A percentile compares a stretch with the other conserved stretches of the same genome.
These are phyloP conservation scores for Heliconius aoede DNA, from an alignment of 2,888 invertebrate species.

Conservation along the genomic window DNA sequence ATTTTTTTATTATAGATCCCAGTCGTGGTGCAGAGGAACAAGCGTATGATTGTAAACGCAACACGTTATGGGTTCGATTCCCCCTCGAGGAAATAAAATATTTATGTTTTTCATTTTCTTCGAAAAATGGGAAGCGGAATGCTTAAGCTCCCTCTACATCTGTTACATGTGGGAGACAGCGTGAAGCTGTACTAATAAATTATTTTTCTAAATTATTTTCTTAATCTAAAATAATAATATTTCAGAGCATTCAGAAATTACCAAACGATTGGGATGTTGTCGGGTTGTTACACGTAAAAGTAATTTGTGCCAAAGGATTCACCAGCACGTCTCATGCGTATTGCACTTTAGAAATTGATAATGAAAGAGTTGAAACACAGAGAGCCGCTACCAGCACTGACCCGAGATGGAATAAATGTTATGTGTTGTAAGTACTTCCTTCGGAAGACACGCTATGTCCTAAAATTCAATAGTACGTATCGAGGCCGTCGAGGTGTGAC, in stretches of 20 bases:
- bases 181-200: too few species aligned
- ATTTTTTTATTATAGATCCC: too few species aligned
- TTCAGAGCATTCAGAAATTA: slow-evolving; percentile 60
- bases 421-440: slow-evolving; percentile 66
- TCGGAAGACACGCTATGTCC: background rate
- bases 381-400: slow-evolving; percentile 56
- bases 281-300: slow-evolving; percentile 68
- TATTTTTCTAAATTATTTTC: too few species aligned
- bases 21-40: too few species aligned
- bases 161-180: background rate
- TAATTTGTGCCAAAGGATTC: slow-evolving; percentile 68
- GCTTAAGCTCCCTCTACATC: too few species aligned
- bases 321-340: slow-evolving; percentile 65
- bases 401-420: slow-evolving; percentile 70
- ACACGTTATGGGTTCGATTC: background rate
- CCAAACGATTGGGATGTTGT: slow-evolving; percentile 60
- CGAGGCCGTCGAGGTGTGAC: too few species aligned
- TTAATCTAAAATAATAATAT: too few species aligned
- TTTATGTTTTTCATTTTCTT: too few species aligned
- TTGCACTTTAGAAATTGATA: slow-evolving; percentile 71
- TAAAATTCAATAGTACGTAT: background rate
- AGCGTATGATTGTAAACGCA: too few species aligned
- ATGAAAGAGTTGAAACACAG: slow-evolving; percentile 71
- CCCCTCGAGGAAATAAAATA: background rate
- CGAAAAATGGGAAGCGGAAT: too few species aligned